These are phyloP conservation scores for Blastobasis adustella DNA, from an alignment of 2,888 invertebrate genomes.

Conservation along the genomic window DNA sequence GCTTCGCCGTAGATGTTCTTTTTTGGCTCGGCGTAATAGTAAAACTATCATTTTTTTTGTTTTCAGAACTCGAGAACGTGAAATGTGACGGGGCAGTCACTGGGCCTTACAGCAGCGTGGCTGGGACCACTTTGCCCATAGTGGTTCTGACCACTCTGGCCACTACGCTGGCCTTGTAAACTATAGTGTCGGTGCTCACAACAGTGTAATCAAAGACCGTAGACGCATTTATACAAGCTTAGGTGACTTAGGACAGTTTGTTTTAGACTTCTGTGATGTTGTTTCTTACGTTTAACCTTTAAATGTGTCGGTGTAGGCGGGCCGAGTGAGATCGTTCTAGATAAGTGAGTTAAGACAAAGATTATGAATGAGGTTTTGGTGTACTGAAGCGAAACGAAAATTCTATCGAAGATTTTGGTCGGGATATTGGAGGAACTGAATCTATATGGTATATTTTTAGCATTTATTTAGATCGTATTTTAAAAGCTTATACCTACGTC, in stretches of 20 bases:
- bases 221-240: neutral
- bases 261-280: too few relatives aligned
- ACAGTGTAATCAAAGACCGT: neutral
- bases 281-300: too few relatives aligned
- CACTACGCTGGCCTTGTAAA: slow-evolving; percentile 61
- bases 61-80: slow-evolving; percentile 58
- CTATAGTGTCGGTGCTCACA: neutral
- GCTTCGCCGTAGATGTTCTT: too few relatives aligned
- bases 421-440: slow-evolving; percentile 15
- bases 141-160: slow-evolving; percentile 58
- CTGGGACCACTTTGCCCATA: slow-evolving; percentile 56
- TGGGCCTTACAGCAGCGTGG: slow-evolving; percentile 66
- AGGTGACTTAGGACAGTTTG: too few relatives aligned
- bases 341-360: too few relatives aligned
- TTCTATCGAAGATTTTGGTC: slow-evolving; percentile 1
- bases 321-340: too few relatives aligned
- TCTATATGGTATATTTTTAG: slow-evolving; percentile 5
- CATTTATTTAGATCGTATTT: neutral
- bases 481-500: slow-evolving; percentile 3
- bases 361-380: neutral
- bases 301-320: too few relatives aligned
- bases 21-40: too few relatives aligned
- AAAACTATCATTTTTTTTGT: neutral
- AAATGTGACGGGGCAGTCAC: slow-evolving; percentile 70
- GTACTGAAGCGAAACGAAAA: neutral